phyloP scores from a whole-genome alignment of 2,797 vertebrate species.

The Arnoldichthys spilopterus region DNA sequence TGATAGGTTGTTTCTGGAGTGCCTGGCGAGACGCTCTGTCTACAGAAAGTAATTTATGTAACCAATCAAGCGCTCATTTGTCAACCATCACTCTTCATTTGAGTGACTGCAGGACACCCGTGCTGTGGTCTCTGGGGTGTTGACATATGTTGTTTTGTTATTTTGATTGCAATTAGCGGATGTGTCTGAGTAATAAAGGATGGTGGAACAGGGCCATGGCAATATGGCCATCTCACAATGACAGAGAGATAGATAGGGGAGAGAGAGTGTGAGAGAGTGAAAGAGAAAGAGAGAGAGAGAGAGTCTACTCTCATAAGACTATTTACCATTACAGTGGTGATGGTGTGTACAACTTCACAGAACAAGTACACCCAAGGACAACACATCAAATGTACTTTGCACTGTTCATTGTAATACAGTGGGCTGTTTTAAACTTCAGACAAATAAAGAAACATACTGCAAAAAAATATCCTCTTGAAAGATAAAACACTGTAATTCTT shows the following conservation, averaged over 20 bases:
- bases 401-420: too few species aligned
- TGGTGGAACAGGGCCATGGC: conserved; percentile 65
- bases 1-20: conserved; percentile 54
- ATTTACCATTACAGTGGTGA: conserved; percentile 35
- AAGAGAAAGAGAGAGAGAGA: conserved; percentile 8
- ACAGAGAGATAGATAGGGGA: conserved; percentile 23
- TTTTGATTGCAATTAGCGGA: conserved; percentile 78
- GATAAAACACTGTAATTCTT: too few species aligned
- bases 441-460: too few species aligned
- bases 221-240: conserved; percentile 63
- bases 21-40: conserved; percentile 60
- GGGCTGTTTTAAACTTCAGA: too few species aligned
- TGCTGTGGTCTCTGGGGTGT: conserved; percentile 67
- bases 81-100: conserved; percentile 80
- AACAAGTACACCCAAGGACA: neutral
- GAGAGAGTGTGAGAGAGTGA: conserved; percentile 6
- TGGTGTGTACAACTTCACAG: conserved; percentile 21
- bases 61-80: conserved; percentile 77
- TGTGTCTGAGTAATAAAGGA: conserved; percentile 71
- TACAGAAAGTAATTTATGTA: conserved; percentile 73
- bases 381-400: neutral
- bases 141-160: conserved; percentile 79
- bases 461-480: too few species aligned
- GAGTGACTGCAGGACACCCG: conserved; percentile 68
- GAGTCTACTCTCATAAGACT: conserved; percentile 16